These are phyloP conservation scores for Bactericera cockerelli DNA, from an alignment of 1,140 invertebrate species.

Conservation along the genomic window DNA sequence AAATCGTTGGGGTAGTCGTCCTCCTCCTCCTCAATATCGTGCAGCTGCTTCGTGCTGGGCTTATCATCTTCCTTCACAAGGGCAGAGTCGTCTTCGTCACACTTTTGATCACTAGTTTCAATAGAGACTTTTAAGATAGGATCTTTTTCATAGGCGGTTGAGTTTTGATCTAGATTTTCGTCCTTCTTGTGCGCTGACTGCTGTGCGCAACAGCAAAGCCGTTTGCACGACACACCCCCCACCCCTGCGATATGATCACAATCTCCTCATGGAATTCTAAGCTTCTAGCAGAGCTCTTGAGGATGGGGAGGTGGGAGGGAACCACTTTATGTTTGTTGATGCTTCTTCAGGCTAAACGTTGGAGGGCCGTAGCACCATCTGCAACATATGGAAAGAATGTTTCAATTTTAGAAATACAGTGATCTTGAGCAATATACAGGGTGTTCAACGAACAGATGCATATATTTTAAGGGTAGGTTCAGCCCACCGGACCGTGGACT, in stretches of 20 bases:
- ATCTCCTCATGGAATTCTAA: neutral
- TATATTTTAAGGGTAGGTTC: no score
- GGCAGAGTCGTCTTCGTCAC: neutral
- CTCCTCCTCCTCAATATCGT: slow-evolving; percentile 38
- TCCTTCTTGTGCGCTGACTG: slow-evolving; percentile 13
- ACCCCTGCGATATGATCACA: slow-evolving; percentile 17
- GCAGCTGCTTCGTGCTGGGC: slow-evolving; percentile 28
- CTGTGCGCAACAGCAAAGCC: slow-evolving; percentile 16
- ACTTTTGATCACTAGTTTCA: neutral
- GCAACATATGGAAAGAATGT: no score
- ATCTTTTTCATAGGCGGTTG: neutral
- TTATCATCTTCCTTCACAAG: slow-evolving; percentile 20
- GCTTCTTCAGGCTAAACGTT: no score
- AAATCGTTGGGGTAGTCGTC: slow-evolving; percentile 22
- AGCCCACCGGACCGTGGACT: no score
- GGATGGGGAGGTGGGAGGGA: neutral
- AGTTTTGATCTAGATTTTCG: neutral
- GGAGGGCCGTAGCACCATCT: no score
- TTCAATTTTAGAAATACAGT: no score
- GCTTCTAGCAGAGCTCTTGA: no score
- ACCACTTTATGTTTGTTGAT: no score
- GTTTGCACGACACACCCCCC: slow-evolving; percentile 19
- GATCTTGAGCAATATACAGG: no score
- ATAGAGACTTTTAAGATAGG: neutral
- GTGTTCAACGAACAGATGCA: no score